These are phyloP conservation scores for Alosa alosa DNA, from an alignment of 2,113 vertebrate genomes.

Conservation along the genomic window DNA sequence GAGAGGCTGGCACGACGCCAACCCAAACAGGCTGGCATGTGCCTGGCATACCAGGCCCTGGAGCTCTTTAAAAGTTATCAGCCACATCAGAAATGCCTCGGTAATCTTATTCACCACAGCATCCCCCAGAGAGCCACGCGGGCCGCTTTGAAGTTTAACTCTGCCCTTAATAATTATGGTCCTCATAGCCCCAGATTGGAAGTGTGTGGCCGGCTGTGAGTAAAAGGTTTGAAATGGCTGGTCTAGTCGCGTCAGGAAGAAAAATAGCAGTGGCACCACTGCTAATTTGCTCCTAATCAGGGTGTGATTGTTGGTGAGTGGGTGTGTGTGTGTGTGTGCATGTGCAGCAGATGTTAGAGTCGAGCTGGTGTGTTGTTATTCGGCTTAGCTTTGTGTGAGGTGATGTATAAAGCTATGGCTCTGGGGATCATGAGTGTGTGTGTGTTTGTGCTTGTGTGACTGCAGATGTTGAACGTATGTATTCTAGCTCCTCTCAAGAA, in stretches of 20 bases:
- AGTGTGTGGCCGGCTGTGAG: background rate
- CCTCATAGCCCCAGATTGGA: background rate
- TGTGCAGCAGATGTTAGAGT: constrained; percentile 10
- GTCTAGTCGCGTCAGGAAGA: constrained; percentile 24
- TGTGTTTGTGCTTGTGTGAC: background rate
- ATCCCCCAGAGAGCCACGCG: background rate
- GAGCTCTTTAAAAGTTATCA: constrained; percentile 30
- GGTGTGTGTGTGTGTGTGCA: constrained; percentile 1
- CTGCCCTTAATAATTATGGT: background rate
- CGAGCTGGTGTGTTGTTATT: background rate
- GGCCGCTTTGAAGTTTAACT: background rate
- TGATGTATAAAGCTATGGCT: constrained; percentile 1
- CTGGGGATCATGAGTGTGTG: background rate
- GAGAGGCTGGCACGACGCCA: constrained; percentile 37
- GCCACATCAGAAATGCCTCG: constrained; percentile 54
- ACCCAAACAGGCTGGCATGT: constrained; percentile 24
- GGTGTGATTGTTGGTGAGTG: constrained; percentile 16
- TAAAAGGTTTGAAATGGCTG: constrained; percentile 40
- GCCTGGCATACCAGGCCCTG: constrained; percentile 29
- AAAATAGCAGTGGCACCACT: constrained; percentile 22
- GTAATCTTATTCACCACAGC: constrained; percentile 48
- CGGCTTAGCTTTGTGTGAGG: background rate
- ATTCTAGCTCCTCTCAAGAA: background rate
- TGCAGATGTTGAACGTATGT: background rate
- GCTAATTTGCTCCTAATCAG: constrained; percentile 22